Base-by-base conservation (phyloP, 2,888 invertebrate species). In the Pyrgus malvae region DNA sequence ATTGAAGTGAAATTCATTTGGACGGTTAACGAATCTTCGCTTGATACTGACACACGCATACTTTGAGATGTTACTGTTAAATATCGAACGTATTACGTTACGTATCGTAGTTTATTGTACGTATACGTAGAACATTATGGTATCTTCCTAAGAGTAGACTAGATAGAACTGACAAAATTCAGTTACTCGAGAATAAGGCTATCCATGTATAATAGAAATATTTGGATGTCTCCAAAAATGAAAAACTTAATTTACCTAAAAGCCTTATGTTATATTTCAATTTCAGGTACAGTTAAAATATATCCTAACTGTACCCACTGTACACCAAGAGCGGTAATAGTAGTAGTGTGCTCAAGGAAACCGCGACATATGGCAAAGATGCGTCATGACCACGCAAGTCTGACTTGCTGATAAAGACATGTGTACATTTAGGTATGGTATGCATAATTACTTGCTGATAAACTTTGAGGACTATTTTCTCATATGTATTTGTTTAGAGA, bases 331-430 rank as follows among this genome's bases (percentile, higher is more conserved):
- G 21, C 38, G 25, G 16, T 7, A 4, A 25, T 41, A 31, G 23
- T 41, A 23, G 82, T 78, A 79, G 79, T 72, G 76, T 74, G 76
- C 86, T 84, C 87, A 80, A 84, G 83, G 86, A 86, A 87, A 86
- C 74, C 53, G 67, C 78, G 82, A 80, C 88, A 86, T 81, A 81
- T 86, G 88, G 86, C 76, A 55, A 61, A 64, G 75, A 80, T 84
- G 83, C 82, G 83, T 87, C 86, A 87, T 72, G 63, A 61, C 51
- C 51, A 54, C 50, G 60, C 62, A 58, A 60, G 59, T 63, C 60
- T 59, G 63, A 56, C 49, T 48, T 50, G 51, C 49, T 50, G 58
- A 59, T 58, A 51, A 54, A 27, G 16, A 25, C 51, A 44, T 51
- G 44, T 38, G 29, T 48, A 29, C 9, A 19, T 41, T 12, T 50